phyloP scores from a whole-genome alignment of 53 echinoderm and acorn worm genomes.

The Crossaster papposus region DNA sequence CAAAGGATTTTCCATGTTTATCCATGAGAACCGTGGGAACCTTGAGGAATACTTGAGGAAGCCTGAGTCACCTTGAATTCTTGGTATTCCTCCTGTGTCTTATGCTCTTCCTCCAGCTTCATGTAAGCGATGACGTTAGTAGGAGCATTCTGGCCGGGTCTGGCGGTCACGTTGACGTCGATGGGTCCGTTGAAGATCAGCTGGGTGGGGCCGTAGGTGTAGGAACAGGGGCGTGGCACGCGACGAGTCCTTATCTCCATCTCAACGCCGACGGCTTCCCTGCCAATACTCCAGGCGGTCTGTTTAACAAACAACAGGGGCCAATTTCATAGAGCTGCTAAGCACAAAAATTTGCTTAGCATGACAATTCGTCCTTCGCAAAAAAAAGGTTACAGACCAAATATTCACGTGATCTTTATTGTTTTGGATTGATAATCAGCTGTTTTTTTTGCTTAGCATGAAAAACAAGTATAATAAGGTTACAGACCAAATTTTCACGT shows the following conservation, averaged over 20 bases:
- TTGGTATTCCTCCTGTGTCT: conserved; percentile 8
- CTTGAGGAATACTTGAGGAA: too few relatives aligned
- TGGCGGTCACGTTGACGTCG: conserved; percentile 61
- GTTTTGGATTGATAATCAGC: too few relatives aligned
- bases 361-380: too few relatives aligned
- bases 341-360: too few relatives aligned
- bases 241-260: conserved; percentile 41
- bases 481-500: too few relatives aligned
- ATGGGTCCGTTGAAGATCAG: conserved; percentile 68
- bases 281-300: conserved; percentile 2
- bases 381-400: too few relatives aligned
- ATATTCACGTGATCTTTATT: too few relatives aligned
- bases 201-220: conserved; percentile 35
- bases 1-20: too few relatives aligned
- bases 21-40: too few relatives aligned
- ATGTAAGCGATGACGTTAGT: conserved; percentile 33
- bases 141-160: conserved; percentile 60
- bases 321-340: too few relatives aligned
- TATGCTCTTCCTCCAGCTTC: conserved; percentile 24
- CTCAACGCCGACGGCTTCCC: conserved; percentile 69
- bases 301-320: neutral
- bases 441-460: too few relatives aligned
- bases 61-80: conserved; percentile 7
- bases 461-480: too few relatives aligned
- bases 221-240: conserved; percentile 30